Evolutionary conservation across 2,113 vertebrate species (phyloP).

Genomic region (Bucco capensis): DNA sequence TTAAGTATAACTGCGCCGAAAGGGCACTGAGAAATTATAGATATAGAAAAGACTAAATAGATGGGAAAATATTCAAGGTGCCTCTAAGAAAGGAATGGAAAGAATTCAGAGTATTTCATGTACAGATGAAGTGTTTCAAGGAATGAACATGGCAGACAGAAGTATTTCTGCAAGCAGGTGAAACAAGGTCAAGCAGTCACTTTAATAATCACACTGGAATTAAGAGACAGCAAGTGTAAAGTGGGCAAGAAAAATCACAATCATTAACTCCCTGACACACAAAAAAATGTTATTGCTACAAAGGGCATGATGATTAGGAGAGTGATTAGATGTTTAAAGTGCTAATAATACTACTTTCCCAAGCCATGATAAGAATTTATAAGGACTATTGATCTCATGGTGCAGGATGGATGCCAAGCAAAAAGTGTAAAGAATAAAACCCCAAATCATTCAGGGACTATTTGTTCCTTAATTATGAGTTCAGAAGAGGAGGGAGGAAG

Average conservation of each 20-base stretch:
- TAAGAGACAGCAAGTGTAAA: background rate
- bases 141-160: background rate
- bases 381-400: background rate
- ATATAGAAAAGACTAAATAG: background rate
- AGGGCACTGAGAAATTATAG: background rate
- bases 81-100: constrained; percentile 32
- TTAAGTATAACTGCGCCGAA: background rate
- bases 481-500: background rate
- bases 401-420: background rate
- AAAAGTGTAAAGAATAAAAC: background rate
- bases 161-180: background rate
- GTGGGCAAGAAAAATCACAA: background rate
- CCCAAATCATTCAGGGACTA: background rate
- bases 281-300: background rate
- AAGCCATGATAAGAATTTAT: background rate
- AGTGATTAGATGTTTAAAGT: background rate
- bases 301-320: background rate
- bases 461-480: background rate
- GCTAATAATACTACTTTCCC: background rate
- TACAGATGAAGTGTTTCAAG: background rate
- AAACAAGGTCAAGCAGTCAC: constrained; percentile 5
- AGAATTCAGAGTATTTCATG: background rate
- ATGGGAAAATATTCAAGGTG: background rate
- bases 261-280: background rate
- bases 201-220: background rate